Base-by-base conservation (phyloP, 2,888 invertebrate genomes). In the Archips xylosteana region DNA sequence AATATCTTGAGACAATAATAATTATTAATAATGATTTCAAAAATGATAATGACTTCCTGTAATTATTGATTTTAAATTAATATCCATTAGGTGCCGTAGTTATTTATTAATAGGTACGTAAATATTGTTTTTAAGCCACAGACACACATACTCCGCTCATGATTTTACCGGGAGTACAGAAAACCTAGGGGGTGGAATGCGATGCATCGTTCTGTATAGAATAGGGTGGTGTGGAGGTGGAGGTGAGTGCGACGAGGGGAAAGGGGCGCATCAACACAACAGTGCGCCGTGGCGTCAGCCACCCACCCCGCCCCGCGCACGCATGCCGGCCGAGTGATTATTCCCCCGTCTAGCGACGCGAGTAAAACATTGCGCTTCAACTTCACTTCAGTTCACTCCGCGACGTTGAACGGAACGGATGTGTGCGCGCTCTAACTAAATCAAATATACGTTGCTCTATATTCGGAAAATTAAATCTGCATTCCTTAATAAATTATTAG, bases 261-360 rank as follows among this genome's bases (percentile, higher is more conserved):
- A 68, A 60, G 76, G 72, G 75, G 63, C 47, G 69, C 78, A 79
- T 77, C 78, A 72, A 78, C 75, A 76, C 80, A 79, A 79, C 80
- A 79, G 80, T 79, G 77, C 79, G 78, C 76, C 77, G 76, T 77
- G 80, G 77, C 79, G 80, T 61, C 70, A 69, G 61, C 72, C 64
- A 39, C 60, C 67, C 68, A 64, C 75, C 78, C 81, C 80, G 77
- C 80, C 80, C 82, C 80, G 81, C 82, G 83, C 83, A 81, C 79
- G 76, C 76, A 82, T 83, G 82, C 83, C 84, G 65, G 82, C 83
- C 84, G 65, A 74, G 69, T 74, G 74, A 70, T 65, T 74, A 74
- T 61, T 74, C 65, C 74, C 89, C 91, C 89, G 92, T 92, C 92
- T 91, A 87, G 88, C 86, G 86, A 89, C 86, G 85, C 88, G 87